phyloP scores from a whole-genome alignment of 1,140 invertebrate species.

The Drosophila parabipectinata region DNA sequence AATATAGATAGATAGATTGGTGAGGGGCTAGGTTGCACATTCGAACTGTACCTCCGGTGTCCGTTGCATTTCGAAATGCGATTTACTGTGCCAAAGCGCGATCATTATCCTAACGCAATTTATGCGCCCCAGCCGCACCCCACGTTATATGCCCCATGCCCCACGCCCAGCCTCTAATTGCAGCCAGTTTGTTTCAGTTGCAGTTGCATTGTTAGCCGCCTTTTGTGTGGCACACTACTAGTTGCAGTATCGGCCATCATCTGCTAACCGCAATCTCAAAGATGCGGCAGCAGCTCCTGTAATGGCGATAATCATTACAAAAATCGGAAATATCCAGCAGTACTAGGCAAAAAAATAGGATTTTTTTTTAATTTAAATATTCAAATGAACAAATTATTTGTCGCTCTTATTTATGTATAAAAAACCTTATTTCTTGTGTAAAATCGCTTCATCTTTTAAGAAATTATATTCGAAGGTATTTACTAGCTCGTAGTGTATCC shows the following conservation, averaged over 20 bases:
- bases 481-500: too few relatives aligned
- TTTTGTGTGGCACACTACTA: conserved; percentile 21
- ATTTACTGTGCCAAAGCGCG: conserved; percentile 82
- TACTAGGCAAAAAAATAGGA: background rate
- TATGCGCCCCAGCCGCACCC: conserved; percentile 72
- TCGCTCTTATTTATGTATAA: too few relatives aligned
- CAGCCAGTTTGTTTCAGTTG: conserved; percentile 51
- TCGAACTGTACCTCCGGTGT: conserved; percentile 73
- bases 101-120: conserved; percentile 84
- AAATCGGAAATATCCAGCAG: conserved; percentile 52
- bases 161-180: conserved; percentile 76
- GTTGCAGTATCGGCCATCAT: conserved; percentile 39
- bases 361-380: background rate
- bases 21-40: conserved; percentile 43
- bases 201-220: conserved; percentile 52
- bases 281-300: conserved; percentile 48
- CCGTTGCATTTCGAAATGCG: conserved; percentile 75
- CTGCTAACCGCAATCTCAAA: conserved; percentile 48
- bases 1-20: conserved; percentile 6
- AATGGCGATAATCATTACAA: conserved; percentile 75
- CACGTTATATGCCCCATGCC: conserved; percentile 45
- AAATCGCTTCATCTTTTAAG: too few relatives aligned
- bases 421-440: too few relatives aligned
- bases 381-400: background rate
- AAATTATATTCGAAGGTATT: too few relatives aligned